phyloP scores from a whole-genome alignment of 2,888 invertebrate genomes.

The Tenthredo scrophulariae region DNA sequence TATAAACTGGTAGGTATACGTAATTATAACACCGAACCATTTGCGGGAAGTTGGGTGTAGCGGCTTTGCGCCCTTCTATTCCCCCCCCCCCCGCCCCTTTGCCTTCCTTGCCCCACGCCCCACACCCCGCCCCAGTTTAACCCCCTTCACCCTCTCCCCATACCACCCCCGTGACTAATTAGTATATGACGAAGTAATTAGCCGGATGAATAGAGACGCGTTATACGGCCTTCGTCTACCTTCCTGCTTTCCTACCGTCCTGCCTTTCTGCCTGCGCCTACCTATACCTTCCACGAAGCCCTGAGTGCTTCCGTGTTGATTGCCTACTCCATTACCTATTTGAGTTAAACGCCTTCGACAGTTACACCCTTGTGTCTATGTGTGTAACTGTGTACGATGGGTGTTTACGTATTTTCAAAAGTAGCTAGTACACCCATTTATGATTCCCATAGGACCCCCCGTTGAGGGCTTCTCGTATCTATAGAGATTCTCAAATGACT shows the following conservation, averaged over 20 bases:
- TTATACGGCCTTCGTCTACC: constrained; percentile 19
- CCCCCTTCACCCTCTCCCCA: background rate
- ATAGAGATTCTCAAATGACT: background rate
- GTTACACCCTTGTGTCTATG: background rate
- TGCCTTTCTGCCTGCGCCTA: background rate
- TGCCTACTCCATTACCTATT: constrained; percentile 37
- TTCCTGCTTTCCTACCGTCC: constrained; percentile 14
- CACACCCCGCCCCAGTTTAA: too few relatives aligned
- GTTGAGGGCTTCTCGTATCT: background rate
- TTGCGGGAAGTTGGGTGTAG: background rate
- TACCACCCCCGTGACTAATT: constrained; percentile 18
- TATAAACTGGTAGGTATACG: constrained; percentile 5
- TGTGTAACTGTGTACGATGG: background rate
- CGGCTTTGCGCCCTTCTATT: background rate
- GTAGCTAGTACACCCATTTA: too few relatives aligned
- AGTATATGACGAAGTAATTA: constrained; percentile 52
- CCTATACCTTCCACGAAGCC: background rate
- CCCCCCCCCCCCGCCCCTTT: too few relatives aligned
- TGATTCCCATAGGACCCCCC: background rate
- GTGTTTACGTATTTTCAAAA: background rate
- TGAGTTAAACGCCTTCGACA: constrained; percentile 33
- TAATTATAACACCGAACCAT: constrained; percentile 39
- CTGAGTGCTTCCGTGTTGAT: constrained; percentile 46
- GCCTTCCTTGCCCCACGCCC: too few relatives aligned
- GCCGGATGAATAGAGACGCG: constrained; percentile 48